Base-by-base conservation (phyloP, 2,888 invertebrate species). In the Athalia rosae region DNA sequence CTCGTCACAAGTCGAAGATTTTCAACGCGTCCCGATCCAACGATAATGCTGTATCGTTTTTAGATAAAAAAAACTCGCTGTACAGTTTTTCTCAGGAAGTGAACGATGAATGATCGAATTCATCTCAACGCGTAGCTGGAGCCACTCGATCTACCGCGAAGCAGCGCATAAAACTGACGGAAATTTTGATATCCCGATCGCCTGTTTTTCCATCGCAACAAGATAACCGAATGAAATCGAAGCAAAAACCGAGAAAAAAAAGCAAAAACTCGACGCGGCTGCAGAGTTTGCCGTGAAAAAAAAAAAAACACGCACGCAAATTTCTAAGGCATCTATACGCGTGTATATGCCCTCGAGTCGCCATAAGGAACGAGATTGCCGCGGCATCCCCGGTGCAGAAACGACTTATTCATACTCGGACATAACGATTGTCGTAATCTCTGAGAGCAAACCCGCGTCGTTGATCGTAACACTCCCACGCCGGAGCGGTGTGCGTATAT, bases 381-480 rank as follows among this genome's bases (percentile, higher is more conserved):
- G 3, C 50, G 56, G 50, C 59, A 77, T 61, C 69, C 50, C 67
- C 58, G 28, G 48, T 48, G 77, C 66, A 69, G 69, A 77, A 77
- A 77, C 67, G 69, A 48, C 69, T 77, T 59, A 69, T 67, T 77
- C 77, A 50, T 69, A 77, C 77, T 50, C 59, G 59, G 43, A 66
- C 61, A 48, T 77, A 69, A 77, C 61, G 66, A 77, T 77, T 61
- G 77, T 77, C 67, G 69, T 77, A 69, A 77, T 69, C 67, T 77
- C 59, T 45, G 13, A 47, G 67, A 71, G 56, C 7, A n/a, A 9
- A 6, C 59, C 58, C 5, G 69, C 69, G 9, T 43, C 58, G 43
- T 56, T 28, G 77, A 77, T 77, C 59, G 77, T 61, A 66, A 61
- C 71, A 77, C 77, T 66, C 77, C 77, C 66, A 77, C 77, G 77